Conservation (phyloP, 2,888 invertebrate genomes). For the Lasioglossum figueresi region DNA sequence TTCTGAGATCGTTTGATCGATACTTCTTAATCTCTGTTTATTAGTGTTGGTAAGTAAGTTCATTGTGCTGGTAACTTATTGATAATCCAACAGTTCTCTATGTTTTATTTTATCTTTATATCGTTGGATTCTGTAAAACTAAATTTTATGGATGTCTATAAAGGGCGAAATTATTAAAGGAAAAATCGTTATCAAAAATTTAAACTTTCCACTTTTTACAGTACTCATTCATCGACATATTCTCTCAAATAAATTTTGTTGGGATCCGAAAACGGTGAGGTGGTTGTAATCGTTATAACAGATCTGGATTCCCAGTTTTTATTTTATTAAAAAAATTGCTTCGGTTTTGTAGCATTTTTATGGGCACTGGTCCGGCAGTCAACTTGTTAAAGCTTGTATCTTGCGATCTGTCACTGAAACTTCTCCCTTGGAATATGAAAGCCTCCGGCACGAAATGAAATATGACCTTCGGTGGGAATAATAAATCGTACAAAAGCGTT, state of each 20-base stretch:
- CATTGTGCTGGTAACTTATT: too few species aligned
- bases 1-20: too few species aligned
- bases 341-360: neutral
- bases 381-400: neutral
- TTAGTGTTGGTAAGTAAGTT: too few species aligned
- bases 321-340: neutral
- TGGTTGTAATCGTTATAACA: neutral
- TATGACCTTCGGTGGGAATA: slow-evolving; percentile 40
- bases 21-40: too few species aligned
- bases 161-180: neutral
- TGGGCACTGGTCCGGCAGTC: neutral
- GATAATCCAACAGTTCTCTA: too few species aligned
- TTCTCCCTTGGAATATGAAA: neutral
- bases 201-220: neutral
- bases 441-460: slow-evolving; percentile 21
- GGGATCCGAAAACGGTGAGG: neutral
- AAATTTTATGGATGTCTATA: neutral
- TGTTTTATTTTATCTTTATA: neutral
- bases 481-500: slow-evolving; percentile 47
- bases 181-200: neutral
- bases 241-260: neutral
- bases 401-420: slow-evolving; percentile 15
- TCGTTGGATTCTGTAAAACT: neutral
- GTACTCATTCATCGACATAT: too few species aligned
- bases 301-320: neutral